A percentile compares a stretch with the other conserved stretches of the same genome.
Evolutionary conservation across 1,140 invertebrate genomes (phyloP).

Genomic region (Zaprionus camerounensis): DNA sequence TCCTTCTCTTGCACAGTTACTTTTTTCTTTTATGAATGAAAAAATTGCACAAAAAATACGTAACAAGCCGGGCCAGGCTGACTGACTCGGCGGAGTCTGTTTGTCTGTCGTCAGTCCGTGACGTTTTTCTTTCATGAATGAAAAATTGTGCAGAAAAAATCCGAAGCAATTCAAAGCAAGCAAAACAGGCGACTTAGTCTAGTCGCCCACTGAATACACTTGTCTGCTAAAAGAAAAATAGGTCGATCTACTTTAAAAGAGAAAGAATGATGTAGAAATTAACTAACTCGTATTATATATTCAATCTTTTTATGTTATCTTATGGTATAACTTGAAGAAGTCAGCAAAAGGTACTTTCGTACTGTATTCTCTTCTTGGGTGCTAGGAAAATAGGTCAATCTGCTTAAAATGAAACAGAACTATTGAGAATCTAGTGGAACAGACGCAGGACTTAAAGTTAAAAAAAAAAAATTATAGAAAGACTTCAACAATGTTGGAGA

Average conservation of each 20-base stretch:
- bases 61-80: conserved; percentile 23
- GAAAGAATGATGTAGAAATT: too few relatives aligned
- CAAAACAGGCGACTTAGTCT: neutral
- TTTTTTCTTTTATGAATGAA: conserved; percentile 64
- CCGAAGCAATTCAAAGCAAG: conserved; percentile 27
- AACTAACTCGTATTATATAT: too few relatives aligned
- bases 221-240: neutral
- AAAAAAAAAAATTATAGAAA: too few relatives aligned
- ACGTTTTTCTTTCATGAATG: conserved; percentile 56
- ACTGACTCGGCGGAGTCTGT: conserved; percentile 36
- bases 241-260: neutral
- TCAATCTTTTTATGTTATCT: too few relatives aligned
- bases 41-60: conserved; percentile 51
- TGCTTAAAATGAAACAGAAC: too few relatives aligned
- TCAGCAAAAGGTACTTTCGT: too few relatives aligned
- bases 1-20: conserved; percentile 6
- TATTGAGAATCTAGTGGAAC: too few relatives aligned
- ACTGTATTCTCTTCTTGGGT: too few relatives aligned
- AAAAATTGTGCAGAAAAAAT: conserved; percentile 48
- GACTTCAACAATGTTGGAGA: too few relatives aligned
- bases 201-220: neutral
- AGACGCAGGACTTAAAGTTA: too few relatives aligned
- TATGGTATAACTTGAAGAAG: too few relatives aligned
- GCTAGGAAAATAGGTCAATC: too few relatives aligned
- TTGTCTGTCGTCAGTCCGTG: conserved; percentile 46